Conservation (phyloP, 2,888 invertebrate genomes). For the Deilephila porcellus region DNA sequence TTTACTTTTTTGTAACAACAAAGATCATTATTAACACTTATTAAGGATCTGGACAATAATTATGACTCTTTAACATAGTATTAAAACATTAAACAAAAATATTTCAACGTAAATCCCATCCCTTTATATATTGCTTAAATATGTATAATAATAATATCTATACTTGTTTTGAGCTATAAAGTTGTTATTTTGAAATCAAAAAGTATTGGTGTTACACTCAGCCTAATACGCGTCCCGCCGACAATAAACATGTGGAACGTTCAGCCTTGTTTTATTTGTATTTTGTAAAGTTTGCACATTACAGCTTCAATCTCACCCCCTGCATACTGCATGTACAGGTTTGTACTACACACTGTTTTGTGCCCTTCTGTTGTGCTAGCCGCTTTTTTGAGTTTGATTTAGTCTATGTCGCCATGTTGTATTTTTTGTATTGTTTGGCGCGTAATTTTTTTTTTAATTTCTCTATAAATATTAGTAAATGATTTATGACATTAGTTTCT, state of each 20-base stretch:
- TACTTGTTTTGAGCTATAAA: neutral
- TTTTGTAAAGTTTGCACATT: neutral
- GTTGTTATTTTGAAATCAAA: neutral
- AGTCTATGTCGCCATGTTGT: neutral
- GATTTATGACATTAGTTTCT: slow-evolving; percentile 28
- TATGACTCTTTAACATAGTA: neutral
- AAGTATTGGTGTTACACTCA: neutral
- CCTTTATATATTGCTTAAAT: neutral
- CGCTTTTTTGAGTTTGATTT: neutral
- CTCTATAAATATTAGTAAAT: slow-evolving; percentile 11
- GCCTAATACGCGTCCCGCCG: slow-evolving; percentile 25
- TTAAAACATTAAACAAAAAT: neutral
- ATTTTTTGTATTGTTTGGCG: neutral
- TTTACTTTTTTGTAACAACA: neutral
- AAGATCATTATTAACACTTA: neutral
- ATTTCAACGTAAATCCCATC: neutral
- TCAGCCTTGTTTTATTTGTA: slow-evolving; percentile 40
- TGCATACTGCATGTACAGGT: neutral
- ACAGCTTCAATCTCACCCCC: neutral
- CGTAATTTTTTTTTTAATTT: neutral
- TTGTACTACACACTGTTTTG: neutral
- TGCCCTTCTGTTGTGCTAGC: neutral
- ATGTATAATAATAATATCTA: neutral
- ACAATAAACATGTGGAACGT: slow-evolving; percentile 46
- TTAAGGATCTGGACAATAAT: neutral